These are phyloP conservation scores for Diplazon laetatorius DNA, from an alignment of 2,888 invertebrate genomes.

Conservation along the genomic window DNA sequence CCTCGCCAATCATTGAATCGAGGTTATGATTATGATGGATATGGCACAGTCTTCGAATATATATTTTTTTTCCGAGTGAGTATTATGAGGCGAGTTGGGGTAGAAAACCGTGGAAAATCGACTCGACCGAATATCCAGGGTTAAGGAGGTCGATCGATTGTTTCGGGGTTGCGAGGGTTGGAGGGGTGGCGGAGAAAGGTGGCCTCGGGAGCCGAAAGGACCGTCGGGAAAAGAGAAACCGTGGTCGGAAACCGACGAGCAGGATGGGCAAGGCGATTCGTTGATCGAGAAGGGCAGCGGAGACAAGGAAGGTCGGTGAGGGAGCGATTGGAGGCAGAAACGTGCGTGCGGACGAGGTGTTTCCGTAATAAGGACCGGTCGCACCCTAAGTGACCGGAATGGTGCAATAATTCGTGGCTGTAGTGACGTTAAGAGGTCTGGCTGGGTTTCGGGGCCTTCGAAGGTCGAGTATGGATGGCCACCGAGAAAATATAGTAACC, in stretches of 20 bases:
- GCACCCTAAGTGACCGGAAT: conserved; percentile 82
- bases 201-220: conserved; percentile 18
- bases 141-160: conserved; percentile 60
- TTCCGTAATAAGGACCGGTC: conserved; percentile 79
- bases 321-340: conserved; percentile 20
- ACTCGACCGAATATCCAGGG: conserved; percentile 24
- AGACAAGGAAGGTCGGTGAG: conserved; percentile 26
- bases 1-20: conserved; percentile 35
- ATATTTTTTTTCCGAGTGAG: conserved; percentile 14
- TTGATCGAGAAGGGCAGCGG: conserved; percentile 13
- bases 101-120: conserved; percentile 36
- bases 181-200: conserved; percentile 31
- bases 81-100: not conserved
- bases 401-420: conserved; percentile 81
- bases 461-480: conserved; percentile 68
- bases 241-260: conserved; percentile 28
- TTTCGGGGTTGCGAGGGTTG: conserved; percentile 31
- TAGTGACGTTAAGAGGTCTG: conserved; percentile 81
- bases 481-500: conserved; percentile 63
- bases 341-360: conserved; percentile 61
- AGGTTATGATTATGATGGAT: too few species aligned
- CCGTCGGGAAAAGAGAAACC: conserved; percentile 8
- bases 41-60: too few species aligned
- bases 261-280: not conserved
- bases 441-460: conserved; percentile 68